A percentile compares a stretch with the other conserved stretches of the same genome.
phyloP scores from a whole-genome alignment of 2,888 invertebrate genomes.

The Acleris literana region DNA sequence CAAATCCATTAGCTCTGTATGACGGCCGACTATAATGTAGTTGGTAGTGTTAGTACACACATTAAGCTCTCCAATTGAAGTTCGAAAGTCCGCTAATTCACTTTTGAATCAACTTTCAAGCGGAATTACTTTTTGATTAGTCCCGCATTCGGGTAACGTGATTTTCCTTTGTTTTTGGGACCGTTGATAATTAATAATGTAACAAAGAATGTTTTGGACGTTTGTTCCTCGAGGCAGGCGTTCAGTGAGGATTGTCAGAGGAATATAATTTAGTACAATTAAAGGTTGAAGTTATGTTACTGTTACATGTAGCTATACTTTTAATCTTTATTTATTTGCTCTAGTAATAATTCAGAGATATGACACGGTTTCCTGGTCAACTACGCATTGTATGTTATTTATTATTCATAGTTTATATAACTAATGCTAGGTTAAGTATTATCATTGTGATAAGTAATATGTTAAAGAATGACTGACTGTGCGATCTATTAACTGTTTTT shows the following conservation, averaged over 20 bases:
- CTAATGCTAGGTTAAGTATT: too few relatives aligned
- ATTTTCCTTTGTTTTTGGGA: background rate
- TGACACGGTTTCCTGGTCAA: too few relatives aligned
- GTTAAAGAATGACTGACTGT: too few relatives aligned
- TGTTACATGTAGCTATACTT: too few relatives aligned
- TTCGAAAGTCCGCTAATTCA: slow-evolving; percentile 5
- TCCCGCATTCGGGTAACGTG: background rate
- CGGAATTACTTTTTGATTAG: slow-evolving; percentile 13
- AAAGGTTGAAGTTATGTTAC: too few relatives aligned
- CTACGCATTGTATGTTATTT: too few relatives aligned
- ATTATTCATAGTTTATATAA: too few relatives aligned
- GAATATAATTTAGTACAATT: too few relatives aligned
- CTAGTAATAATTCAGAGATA: too few relatives aligned
- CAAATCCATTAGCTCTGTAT: background rate
- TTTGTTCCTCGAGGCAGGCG: background rate
- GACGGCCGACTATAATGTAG: background rate
- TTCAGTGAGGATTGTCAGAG: background rate
- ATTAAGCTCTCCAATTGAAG: background rate
- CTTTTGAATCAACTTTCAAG: slow-evolving; percentile 13
- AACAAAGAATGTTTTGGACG: background rate
- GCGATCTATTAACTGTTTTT: too few relatives aligned
- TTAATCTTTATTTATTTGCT: too few relatives aligned
- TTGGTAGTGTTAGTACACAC: background rate
- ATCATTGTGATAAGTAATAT: too few relatives aligned
- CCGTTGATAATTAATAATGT: background rate